Evolutionary conservation across 30 jellyfish, hydroid and myxozoan species (phyloP).

Genomic region (Thelohanellus kitauei): DNA sequence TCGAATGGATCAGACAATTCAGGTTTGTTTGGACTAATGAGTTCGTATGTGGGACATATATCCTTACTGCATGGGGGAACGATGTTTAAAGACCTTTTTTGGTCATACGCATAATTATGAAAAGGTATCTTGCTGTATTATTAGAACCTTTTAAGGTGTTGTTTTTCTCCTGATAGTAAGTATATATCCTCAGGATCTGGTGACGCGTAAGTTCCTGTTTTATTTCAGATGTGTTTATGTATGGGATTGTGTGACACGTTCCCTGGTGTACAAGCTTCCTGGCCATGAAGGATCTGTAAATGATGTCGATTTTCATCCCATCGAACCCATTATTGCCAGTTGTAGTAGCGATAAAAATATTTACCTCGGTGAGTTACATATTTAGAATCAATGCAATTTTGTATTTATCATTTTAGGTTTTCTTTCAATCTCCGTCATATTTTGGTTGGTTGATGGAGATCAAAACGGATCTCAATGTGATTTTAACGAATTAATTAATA

Average conservation of each 20-base stretch:
- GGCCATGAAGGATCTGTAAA: conserved; percentile 78
- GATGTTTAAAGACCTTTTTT: conserved; percentile 40
- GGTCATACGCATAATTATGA: conserved; percentile 52
- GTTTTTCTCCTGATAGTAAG: conserved; percentile 76
- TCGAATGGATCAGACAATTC: conserved; percentile 68
- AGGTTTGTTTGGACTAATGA: conserved; percentile 10
- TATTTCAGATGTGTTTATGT: conserved; percentile 32
- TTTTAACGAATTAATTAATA: too few relatives aligned
- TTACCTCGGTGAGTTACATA: conserved; percentile 25
- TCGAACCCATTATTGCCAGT: conserved; percentile 52
- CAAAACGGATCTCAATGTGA: too few relatives aligned
- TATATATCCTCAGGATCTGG: conserved; percentile 2
- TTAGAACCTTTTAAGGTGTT: conserved; percentile 48
- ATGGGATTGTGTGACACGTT: conserved; percentile 67
- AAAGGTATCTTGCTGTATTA: conserved; percentile 12
- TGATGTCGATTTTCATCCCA: conserved; percentile 74
- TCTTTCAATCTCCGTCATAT: too few relatives aligned
- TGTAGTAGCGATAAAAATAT: conserved; percentile 47
- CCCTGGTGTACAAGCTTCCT: conserved; percentile 30
- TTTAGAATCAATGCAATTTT: too few relatives aligned
- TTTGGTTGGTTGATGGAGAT: too few relatives aligned
- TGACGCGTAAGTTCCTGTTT: background rate
- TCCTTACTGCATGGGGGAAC: conserved; percentile 39
- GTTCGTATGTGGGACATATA: conserved; percentile 69
- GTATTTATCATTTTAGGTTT: too few relatives aligned